phyloP scores from a whole-genome alignment of 2,888 invertebrate genomes.

The Micropterix aruncella region DNA sequence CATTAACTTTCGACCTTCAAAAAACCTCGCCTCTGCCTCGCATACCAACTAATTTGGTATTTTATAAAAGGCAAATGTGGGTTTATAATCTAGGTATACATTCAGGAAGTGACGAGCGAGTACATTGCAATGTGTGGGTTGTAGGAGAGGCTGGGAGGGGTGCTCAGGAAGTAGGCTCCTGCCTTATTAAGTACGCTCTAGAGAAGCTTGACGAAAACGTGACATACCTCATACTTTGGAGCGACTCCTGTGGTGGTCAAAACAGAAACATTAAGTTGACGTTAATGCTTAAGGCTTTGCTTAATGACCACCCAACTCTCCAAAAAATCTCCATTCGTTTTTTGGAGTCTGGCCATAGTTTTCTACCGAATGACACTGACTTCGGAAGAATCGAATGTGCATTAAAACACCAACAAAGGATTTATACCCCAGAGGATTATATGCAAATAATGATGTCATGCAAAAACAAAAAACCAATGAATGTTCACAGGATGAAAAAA shows the following conservation, averaged over 20 bases:
- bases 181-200: slow-evolving; percentile 7
- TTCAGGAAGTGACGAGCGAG: slow-evolving; percentile 7
- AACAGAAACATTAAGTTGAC: slow-evolving; percentile 13
- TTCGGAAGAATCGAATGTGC: slow-evolving; percentile 9
- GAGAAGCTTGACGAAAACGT: too few species aligned
- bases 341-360: slow-evolving; percentile 10
- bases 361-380: slow-evolving; percentile 10
- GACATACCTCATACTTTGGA: slow-evolving; percentile 8
- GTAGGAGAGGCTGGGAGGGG: slow-evolving; percentile 10
- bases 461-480: slow-evolving; percentile 6
- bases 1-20: too few species aligned
- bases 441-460: slow-evolving; percentile 7
- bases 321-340: slow-evolving; percentile 10
- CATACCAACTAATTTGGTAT: too few species aligned
- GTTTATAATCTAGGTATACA: too few species aligned
- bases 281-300: slow-evolving; percentile 12
- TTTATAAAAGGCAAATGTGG: too few species aligned
- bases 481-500: slow-evolving; percentile 6
- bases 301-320: slow-evolving; percentile 11
- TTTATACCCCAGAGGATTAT: slow-evolving; percentile 10
- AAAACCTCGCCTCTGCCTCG: too few species aligned
- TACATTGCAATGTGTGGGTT: too few species aligned
- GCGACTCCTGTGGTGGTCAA: slow-evolving; percentile 13
- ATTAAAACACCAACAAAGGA: slow-evolving; percentile 7
- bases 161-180: slow-evolving; percentile 9